phyloP scores from a whole-genome alignment of 2,797 vertebrate species.

The Enteromius afrohamiltoni region DNA sequence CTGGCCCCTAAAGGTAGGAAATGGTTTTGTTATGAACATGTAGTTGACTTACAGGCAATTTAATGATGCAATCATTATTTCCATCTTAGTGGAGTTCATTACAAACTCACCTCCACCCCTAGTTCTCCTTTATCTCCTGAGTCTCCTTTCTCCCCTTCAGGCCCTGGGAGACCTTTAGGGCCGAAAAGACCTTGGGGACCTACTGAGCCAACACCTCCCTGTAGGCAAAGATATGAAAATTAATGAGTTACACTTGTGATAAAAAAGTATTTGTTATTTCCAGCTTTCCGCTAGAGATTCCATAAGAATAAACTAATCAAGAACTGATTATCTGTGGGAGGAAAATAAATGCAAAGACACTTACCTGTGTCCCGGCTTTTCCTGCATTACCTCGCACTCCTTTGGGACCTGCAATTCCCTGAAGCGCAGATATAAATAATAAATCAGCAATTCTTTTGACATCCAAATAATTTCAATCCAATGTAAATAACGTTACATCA shows the following conservation, averaged over 20 bases:
- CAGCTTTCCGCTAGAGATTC: neutral
- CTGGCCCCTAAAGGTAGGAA: constrained; percentile 75
- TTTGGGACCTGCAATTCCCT: constrained; percentile 78
- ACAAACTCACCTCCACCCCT: constrained; percentile 71
- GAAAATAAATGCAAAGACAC: constrained; percentile 29
- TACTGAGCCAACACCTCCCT: constrained; percentile 76
- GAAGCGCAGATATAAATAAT: neutral
- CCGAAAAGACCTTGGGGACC: constrained; percentile 75
- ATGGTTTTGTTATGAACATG: constrained; percentile 17
- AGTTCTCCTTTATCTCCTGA: constrained; percentile 73
- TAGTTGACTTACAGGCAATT: neutral
- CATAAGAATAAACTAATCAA: neutral
- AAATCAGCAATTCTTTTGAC: neutral
- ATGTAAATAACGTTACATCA: neutral
- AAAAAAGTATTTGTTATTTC: neutral
- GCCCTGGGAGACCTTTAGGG: constrained; percentile 73
- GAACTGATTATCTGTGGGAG: neutral
- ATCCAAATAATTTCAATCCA: neutral
- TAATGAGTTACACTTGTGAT: neutral
- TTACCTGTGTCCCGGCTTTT: constrained; percentile 75
- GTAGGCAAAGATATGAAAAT: neutral
- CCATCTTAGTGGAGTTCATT: neutral
- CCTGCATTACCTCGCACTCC: constrained; percentile 82
- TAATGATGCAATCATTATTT: neutral
- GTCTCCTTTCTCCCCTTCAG: constrained; percentile 77